phyloP scores from a whole-genome alignment of 2,113 vertebrate species.

The Rafetus swinhoei region DNA sequence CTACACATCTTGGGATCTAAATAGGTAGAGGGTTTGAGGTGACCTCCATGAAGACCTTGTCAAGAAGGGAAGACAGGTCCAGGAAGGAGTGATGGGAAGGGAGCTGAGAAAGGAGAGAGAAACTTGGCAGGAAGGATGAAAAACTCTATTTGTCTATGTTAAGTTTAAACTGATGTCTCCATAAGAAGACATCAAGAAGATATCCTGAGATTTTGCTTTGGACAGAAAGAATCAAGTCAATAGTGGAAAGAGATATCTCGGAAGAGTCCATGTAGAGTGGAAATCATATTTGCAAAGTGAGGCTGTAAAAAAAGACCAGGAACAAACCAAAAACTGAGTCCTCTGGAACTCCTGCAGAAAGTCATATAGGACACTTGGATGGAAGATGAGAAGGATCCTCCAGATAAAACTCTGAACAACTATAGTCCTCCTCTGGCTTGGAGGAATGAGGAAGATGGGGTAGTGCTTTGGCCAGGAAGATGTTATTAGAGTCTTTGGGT shows the following conservation, averaged over 20 bases:
- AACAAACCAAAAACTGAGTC: not conserved
- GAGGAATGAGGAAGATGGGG: not conserved
- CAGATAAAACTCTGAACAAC: not conserved
- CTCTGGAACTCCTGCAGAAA: rapidly evolving
- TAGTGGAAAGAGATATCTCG: not conserved
- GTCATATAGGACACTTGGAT: not conserved
- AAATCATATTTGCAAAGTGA: not conserved
- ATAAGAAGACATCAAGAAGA: not conserved
- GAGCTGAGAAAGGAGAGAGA: not conserved
- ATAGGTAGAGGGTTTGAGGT: not conserved
- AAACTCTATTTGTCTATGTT: not conserved
- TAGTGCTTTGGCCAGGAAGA: not conserved
- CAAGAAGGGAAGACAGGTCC: not conserved
- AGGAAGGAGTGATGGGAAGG: not conserved
- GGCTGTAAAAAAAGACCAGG: not conserved
- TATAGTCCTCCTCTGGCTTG: not conserved
- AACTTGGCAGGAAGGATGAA: not conserved
- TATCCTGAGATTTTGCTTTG: not conserved
- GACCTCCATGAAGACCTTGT: not conserved
- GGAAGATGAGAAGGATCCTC: not conserved
- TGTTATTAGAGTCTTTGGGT: not conserved
- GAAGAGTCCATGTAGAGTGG: not conserved
- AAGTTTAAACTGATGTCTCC: not conserved
- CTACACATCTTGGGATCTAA: not conserved
- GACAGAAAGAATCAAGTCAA: not conserved